These are phyloP conservation scores for Drosophila neutralis DNA, from an alignment of 2,888 invertebrate genomes.

Conservation along the genomic window DNA sequence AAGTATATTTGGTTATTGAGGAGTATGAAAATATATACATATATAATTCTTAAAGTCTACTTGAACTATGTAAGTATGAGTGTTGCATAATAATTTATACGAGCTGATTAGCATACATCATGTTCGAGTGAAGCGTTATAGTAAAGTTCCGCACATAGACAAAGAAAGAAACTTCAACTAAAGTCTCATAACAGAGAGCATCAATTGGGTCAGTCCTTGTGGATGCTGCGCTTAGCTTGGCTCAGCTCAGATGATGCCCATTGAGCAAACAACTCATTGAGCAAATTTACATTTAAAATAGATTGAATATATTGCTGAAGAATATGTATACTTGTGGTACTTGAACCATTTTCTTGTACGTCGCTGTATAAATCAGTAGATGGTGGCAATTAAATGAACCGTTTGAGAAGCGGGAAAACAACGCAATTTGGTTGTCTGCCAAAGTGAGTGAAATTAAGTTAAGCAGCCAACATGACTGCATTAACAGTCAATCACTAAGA, in stretches of 20 bases:
- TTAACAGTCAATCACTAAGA: constrained; percentile 15
- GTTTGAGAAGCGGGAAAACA: constrained; percentile 50
- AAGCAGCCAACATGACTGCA: constrained; percentile 7
- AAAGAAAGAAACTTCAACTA: constrained; percentile 26
- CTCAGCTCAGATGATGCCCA: constrained; percentile 22
- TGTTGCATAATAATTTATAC: constrained; percentile 42
- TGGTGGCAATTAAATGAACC: constrained; percentile 47
- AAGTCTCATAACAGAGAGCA: constrained; percentile 17
- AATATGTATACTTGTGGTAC: neutral
- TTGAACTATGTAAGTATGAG: constrained; percentile 15
- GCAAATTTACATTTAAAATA: constrained; percentile 47
- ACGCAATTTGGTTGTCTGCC: constrained; percentile 65
- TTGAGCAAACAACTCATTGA: constrained; percentile 22
- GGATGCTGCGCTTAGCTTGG: neutral
- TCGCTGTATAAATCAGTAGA: constrained; percentile 45
- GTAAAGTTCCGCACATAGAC: constrained; percentile 1
- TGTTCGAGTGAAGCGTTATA: neutral
- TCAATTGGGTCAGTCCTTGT: constrained; percentile 40
- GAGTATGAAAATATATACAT: neutral
- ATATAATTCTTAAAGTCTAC: neutral
- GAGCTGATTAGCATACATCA: constrained; percentile 46
- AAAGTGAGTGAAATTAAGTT: constrained; percentile 61
- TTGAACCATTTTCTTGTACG: neutral
- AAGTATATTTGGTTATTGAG: neutral
- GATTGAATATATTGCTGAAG: constrained; percentile 13